A percentile compares a stretch with the other conserved stretches of the same genome.
These are phyloP conservation scores for Pegoplata infirma DNA, from an alignment of 2,888 invertebrate genomes.

Conservation along the genomic window DNA sequence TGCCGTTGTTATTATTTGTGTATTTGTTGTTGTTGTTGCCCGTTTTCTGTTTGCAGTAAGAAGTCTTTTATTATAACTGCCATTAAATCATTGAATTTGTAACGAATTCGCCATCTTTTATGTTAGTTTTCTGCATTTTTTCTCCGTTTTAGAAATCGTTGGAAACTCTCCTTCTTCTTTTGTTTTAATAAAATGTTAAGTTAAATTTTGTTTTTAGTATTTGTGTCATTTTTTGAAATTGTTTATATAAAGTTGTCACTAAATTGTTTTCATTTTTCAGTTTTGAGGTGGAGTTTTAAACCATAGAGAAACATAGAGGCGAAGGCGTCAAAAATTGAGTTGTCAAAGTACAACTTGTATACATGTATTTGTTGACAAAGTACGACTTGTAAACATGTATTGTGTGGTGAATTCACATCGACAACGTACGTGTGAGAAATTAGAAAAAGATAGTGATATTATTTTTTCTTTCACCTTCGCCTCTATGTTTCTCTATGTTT, in stretches of 20 bases:
- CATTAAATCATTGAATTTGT: conserved; percentile 58
- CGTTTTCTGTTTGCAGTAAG: conserved; percentile 24
- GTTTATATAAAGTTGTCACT: conserved; percentile 31
- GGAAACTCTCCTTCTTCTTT: conserved; percentile 3
- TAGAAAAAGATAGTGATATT: no score
- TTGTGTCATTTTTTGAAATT: conserved; percentile 23
- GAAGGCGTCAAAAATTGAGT: no score
- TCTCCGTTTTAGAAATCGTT: neutral
- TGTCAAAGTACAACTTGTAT: no score
- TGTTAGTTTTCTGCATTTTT: neutral
- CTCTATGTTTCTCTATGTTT: no score
- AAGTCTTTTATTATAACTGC: conserved; percentile 42
- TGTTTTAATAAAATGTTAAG: neutral
- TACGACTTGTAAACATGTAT: no score
- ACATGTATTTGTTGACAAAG: no score
- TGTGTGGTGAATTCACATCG: no score
- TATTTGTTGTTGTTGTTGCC: conserved; percentile 1
- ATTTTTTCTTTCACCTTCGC: no score
- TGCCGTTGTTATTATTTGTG: neutral
- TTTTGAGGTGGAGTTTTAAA: conserved; percentile 25
- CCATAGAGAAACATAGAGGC: no score
- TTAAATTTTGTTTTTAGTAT: conserved; percentile 15
- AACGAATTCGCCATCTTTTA: conserved; percentile 51
- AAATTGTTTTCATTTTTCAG: conserved; percentile 2
- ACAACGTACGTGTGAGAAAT: no score